Percentiles rank a stretch among this genome's conserved stretches.
These are phyloP conservation scores for Camelus dromedarius DNA, from an alignment of 2,113 vertebrate species.

Conservation along the genomic window DNA sequence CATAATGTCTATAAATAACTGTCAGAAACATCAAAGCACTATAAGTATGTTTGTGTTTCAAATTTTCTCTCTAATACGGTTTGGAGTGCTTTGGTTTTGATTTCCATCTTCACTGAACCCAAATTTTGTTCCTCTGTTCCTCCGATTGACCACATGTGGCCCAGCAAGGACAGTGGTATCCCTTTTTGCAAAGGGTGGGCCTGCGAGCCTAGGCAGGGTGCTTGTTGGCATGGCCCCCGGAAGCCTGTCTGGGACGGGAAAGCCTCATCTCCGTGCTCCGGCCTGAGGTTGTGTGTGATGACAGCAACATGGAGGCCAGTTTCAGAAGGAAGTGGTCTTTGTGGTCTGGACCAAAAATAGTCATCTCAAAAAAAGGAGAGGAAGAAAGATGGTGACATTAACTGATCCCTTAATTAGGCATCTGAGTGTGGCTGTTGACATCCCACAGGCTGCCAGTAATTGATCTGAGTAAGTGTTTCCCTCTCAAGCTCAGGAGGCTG, in stretches of 20 bases:
- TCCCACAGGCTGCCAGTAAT: not conserved
- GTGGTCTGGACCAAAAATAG: not conserved
- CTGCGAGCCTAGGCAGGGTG: not conserved
- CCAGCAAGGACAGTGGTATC: not conserved
- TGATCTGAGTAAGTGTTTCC: not conserved
- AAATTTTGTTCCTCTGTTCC: not conserved
- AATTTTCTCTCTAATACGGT: not conserved
- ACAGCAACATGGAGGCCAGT: rapidly evolving
- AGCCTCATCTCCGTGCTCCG: rapidly evolving
- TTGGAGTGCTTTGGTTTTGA: not conserved
- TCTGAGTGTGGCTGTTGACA: not conserved
- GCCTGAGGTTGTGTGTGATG: not conserved
- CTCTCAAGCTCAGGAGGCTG: not conserved
- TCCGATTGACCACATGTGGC: not conserved
- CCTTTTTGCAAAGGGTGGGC: not conserved
- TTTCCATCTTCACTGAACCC: not conserved
- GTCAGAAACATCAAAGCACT: not conserved
- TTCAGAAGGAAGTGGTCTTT: not conserved
- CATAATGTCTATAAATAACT: rapidly evolving
- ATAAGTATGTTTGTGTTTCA: rapidly evolving
- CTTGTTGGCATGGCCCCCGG: not conserved
- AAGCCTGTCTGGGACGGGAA: not conserved
- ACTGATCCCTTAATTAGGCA: no score
- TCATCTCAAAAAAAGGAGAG: not conserved
- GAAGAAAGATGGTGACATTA: not conserved